These are phyloP conservation scores for Anas flavirostris DNA, from an alignment of 2,797 vertebrate genomes.

Conservation along the genomic window DNA sequence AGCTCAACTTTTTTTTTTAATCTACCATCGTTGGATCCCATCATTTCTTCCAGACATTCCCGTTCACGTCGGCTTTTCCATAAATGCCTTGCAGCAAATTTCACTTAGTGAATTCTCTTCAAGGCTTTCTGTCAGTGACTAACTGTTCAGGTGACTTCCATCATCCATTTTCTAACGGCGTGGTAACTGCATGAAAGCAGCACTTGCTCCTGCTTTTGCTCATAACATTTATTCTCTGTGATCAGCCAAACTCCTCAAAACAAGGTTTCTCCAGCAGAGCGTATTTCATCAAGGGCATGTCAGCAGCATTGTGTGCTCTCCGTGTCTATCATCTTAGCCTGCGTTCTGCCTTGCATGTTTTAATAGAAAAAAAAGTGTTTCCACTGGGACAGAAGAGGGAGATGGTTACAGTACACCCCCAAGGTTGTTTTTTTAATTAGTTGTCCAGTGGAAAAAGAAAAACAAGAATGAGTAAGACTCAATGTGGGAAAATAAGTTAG, in stretches of 20 bases:
- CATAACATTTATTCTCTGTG: accelerated
- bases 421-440: neutral
- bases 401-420: neutral
- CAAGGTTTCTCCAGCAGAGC: neutral
- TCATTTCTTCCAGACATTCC: neutral
- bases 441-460: neutral
- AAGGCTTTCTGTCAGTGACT: neutral
- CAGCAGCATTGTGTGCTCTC: neutral
- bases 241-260: neutral
- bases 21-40: neutral
- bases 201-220: neutral
- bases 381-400: neutral
- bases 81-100: neutral
- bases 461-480: neutral
- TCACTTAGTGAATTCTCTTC: neutral
- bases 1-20: neutral
- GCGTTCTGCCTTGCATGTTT: neutral
- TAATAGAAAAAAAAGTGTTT: neutral
- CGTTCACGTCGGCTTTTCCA: neutral
- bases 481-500: neutral
- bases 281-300: neutral
- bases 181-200: neutral
- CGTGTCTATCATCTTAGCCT: neutral
- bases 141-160: neutral
- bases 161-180: neutral